Base-by-base conservation (phyloP, 1,140 invertebrate genomes). In the Hormaphis cornu region DNA sequence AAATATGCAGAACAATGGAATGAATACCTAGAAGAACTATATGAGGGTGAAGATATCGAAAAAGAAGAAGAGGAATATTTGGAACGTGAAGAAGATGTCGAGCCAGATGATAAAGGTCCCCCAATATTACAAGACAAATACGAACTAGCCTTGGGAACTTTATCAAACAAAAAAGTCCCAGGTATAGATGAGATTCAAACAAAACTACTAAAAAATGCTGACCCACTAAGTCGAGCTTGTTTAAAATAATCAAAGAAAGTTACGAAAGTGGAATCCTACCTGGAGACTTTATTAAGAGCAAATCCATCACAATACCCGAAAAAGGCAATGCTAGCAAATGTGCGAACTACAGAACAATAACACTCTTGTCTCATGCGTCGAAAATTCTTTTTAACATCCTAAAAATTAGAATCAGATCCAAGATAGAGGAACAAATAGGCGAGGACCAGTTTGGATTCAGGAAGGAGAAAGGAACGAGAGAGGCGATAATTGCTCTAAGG, bases 111-210 rank as follows among this genome's bases (percentile, higher is more conserved):
- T 48, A 48, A 48, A 48, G 46, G 46, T 18, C 46, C 46, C n/a
- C n/a, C 14, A n/a, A 48, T 48, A 48, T 18, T 24, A 24, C n/a
- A 48, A 48, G 46, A 48, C 46, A 14, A 48, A 24, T 48, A 18
- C 22, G 46, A 48, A 48, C 22, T 24, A 48, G 46, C 46, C n/a
- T 18, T 48, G n/a, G 22, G 22, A 24, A 48, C n/a, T 24, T 48
- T 48, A 24, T 18, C n/a, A 18, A 56, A 26, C 24, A 56, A 56
- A 26, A 56, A 56, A 56, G 16, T 20, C 20, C 16, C 53, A n/a
- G 53, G 53, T 24, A 56, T 33, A 56, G 53, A 56, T 56, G 53
- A 56, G 30, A 56, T 56, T 24, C 53, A 6, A n/a, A n/a, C 16
- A 24, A 16, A 28, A 56, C 20, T 28, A 20, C 53, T 56, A 28